Evolutionary conservation across 2,888 invertebrate genomes (phyloP).

Genomic region (Aporophyla lueneburgensis): DNA sequence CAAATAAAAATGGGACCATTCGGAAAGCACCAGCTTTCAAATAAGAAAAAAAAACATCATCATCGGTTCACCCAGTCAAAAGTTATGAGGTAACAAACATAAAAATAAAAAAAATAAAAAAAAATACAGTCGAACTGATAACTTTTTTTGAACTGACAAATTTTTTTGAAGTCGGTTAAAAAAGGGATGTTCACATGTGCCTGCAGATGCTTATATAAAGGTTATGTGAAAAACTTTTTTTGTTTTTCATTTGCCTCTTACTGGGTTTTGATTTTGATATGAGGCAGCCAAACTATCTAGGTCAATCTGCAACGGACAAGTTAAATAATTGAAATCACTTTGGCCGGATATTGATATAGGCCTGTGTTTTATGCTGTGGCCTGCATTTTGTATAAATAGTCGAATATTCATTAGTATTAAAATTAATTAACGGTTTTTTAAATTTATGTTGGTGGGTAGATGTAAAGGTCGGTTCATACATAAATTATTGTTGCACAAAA

Average conservation of each 20-base stretch:
- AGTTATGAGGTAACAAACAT: no score
- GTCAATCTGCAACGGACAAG: conserved; percentile 75
- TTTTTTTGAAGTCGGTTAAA: no score
- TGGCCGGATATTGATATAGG: conserved; percentile 61
- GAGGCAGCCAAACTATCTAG: conserved; percentile 67
- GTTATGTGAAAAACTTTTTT: background rate
- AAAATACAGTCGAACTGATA: no score
- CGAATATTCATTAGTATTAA: conserved; percentile 38
- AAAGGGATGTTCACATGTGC: no score
- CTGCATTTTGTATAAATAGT: conserved; percentile 38
- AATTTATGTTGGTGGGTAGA: conserved; percentile 30
- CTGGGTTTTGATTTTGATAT: conserved; percentile 7
- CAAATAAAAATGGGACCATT: no score
- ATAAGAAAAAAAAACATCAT: no score
- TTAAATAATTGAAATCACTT: conserved; percentile 79
- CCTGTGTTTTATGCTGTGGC: conserved; percentile 29
- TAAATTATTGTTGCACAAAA: background rate
- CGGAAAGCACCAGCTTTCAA: no score
- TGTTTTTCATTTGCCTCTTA: background rate
- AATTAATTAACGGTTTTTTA: conserved; percentile 38
- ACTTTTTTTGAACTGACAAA: no score
- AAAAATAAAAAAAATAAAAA: no score
- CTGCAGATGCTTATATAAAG: background rate
- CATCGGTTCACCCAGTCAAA: no score
- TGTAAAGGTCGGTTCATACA: background rate